Base-by-base conservation (phyloP, 2,797 vertebrate genomes). In the Lophius americanus region DNA sequence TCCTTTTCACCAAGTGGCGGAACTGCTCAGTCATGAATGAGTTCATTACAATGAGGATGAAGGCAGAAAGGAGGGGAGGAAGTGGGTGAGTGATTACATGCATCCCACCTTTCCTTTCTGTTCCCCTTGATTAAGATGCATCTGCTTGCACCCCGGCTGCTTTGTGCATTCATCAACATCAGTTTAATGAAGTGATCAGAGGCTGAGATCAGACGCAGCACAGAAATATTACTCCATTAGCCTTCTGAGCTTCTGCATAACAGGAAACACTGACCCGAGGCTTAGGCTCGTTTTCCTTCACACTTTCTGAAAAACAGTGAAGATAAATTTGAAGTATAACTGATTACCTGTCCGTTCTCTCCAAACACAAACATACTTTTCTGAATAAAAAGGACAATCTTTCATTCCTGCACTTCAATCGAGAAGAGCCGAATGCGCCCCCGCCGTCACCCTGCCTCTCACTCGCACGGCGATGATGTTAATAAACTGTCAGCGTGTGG, bases 401-500 rank as follows among this genome's bases (percentile, higher is more conserved):
- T 85, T 87, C 78, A 91, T 81, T 75, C 51, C 35, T 47, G 67
- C 76, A 63, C 80, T 87, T 90, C 86, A 89, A 88, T 86, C 81
- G 54, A 73, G 72, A 79, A 55, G 76, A 73, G 77, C 46, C 3
- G 53, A 51, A 49, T 1, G 32, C 37, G 4, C 68, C 70, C 48
- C 42, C 60, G 11, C 58, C 50, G 2, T 13, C 70, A 3, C 44
- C 13, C 43, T 44, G 52, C 59, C 68, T 64, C 70, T 70, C 76
- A 63, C 73, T 65, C 74, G 60, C 7, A 47, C 49, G 35, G 84
- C 76, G 69, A 84, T 85, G 89, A 90, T 91, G 87, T 84, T 89
- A 89, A 91, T 91, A 90, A 91, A 93, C 83, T 89, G 88, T 89
- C 83, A 84, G 84, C 72, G 65, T 82, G 86, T 88, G 85, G 86